phyloP scores from a whole-genome alignment of 2,888 invertebrate species.

The Diarsia mendica region DNA sequence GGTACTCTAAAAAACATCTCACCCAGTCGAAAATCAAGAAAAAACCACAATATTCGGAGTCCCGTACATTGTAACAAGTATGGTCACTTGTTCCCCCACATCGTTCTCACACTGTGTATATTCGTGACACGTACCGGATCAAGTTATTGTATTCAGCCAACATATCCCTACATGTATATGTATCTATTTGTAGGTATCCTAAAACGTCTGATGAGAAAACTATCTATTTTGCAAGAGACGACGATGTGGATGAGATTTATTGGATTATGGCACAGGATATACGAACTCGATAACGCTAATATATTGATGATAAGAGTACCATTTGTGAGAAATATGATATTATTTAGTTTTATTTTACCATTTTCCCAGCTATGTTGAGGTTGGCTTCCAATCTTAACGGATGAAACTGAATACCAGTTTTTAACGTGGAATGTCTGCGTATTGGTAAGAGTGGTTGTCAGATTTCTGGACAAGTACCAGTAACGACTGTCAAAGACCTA shows the following conservation, averaged over 20 bases:
- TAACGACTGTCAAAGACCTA: too few species aligned
- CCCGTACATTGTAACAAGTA: slow-evolving; percentile 13
- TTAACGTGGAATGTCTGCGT: too few species aligned
- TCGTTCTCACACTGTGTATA: slow-evolving; percentile 28
- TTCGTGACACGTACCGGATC: slow-evolving; percentile 55
- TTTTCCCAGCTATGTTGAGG: too few species aligned
- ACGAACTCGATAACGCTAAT: slow-evolving; percentile 7
- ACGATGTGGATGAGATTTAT: slow-evolving; percentile 21
- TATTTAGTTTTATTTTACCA: neutral
- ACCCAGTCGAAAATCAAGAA: neutral
- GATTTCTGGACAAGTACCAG: too few species aligned
- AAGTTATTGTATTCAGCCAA: slow-evolving; percentile 51
- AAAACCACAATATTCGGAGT: neutral
- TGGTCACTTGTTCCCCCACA: slow-evolving; percentile 21
- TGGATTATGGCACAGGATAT: slow-evolving; percentile 14
- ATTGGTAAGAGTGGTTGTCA: too few species aligned
- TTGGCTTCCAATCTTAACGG: too few species aligned
- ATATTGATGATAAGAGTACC: neutral
- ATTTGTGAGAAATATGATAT: neutral
- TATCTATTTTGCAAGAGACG: slow-evolving; percentile 19
- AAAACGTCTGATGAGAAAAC: slow-evolving; percentile 51
- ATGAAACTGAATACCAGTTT: too few species aligned
- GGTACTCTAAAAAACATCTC: too few species aligned
- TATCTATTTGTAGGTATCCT: slow-evolving; percentile 21
- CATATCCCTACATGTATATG: slow-evolving; percentile 24